phyloP scores from a whole-genome alignment of 2,888 invertebrate genomes.

The Limenitis camilla region DNA sequence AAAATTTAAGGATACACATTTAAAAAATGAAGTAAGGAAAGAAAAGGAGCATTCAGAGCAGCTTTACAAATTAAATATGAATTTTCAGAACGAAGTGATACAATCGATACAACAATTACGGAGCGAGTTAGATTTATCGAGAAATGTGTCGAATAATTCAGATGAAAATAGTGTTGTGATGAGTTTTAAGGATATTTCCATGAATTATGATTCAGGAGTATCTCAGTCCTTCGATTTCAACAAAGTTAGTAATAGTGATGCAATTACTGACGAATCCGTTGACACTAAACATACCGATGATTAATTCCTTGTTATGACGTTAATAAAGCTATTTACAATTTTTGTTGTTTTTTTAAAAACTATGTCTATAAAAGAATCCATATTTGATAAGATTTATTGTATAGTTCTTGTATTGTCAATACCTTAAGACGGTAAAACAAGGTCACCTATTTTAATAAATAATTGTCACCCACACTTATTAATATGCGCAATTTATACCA shows the following conservation, averaged over 20 bases:
- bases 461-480: no score
- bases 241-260: conserved; percentile 7
- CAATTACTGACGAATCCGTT: conserved; percentile 10
- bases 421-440: background rate
- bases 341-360: conserved; percentile 5
- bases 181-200: conserved; percentile 40
- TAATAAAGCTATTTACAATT: conserved; percentile 1
- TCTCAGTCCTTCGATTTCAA: conserved; percentile 10
- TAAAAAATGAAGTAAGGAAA: conserved; percentile 56
- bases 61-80: conserved; percentile 63
- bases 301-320: background rate
- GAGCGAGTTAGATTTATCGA: conserved; percentile 59
- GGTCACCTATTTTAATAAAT: no score
- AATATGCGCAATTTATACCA: no score
- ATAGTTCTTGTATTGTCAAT: background rate
- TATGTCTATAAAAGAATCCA: background rate
- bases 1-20: conserved; percentile 60
- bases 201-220: conserved; percentile 44
- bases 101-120: conserved; percentile 61
- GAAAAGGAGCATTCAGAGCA: conserved; percentile 67
- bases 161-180: conserved; percentile 33
- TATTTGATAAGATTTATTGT: background rate
- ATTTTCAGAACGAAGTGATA: conserved; percentile 63
- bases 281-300: background rate
- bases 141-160: conserved; percentile 40